Conservation (phyloP, 30 jellyfish, hydroid and myxozoan genomes). For the Turritopsis rubra region DNA sequence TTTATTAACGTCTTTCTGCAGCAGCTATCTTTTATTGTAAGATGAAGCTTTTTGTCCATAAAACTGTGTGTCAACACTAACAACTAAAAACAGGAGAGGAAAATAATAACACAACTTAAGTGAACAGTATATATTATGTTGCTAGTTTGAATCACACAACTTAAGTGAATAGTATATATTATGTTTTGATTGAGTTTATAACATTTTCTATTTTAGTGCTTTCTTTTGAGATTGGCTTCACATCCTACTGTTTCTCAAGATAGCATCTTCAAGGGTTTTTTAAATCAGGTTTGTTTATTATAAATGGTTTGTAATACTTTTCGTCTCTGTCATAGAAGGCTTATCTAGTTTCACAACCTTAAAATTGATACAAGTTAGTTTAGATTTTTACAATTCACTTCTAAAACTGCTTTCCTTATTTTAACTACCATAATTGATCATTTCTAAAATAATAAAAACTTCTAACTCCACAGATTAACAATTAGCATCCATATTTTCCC, state of each 20-base stretch:
- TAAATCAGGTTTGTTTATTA: slow-evolving; percentile 62
- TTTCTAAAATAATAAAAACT: too few relatives aligned
- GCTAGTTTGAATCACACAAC: not conserved
- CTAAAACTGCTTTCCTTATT: not conserved
- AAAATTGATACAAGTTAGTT: too few relatives aligned
- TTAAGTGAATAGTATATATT: not conserved
- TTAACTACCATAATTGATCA: too few relatives aligned
- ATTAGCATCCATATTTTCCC: not conserved
- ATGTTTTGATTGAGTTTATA: not conserved
- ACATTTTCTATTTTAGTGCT: slow-evolving; percentile 56
- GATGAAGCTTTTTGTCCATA: too few relatives aligned
- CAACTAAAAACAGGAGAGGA: too few relatives aligned
- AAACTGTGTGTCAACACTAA: too few relatives aligned
- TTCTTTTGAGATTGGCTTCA: slow-evolving; percentile 84
- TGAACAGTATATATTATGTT: not conserved
- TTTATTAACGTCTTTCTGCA: too few relatives aligned
- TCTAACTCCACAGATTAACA: too few relatives aligned
- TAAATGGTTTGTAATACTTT: not conserved
- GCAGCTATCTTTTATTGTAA: too few relatives aligned
- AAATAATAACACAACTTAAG: not conserved
- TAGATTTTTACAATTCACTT: not conserved
- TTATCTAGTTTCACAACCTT: too few relatives aligned
- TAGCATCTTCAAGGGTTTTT: slow-evolving; percentile 65
- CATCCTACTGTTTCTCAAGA: slow-evolving; percentile 87
- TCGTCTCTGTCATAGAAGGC: not conserved